Conservation (phyloP, 2,888 invertebrate genomes). For the Ormia ochracea region DNA sequence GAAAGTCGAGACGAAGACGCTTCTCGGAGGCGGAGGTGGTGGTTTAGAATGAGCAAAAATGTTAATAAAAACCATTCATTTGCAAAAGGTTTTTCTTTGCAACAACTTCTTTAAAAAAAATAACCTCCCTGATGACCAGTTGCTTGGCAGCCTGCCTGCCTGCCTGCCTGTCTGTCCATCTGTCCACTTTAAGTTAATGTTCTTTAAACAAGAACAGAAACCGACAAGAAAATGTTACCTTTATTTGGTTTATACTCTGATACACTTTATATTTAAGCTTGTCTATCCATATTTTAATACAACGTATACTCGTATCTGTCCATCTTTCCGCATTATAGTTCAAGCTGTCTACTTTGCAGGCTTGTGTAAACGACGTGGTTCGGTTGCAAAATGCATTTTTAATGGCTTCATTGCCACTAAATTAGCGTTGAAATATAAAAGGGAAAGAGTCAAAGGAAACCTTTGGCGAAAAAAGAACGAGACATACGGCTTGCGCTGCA, state of each 20-base stretch:
- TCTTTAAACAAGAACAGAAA: constrained; percentile 3
- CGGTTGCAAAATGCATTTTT: constrained; percentile 59
- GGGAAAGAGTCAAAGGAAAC: neutral
- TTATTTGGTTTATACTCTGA: neutral
- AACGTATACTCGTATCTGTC: neutral
- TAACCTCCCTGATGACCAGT: neutral
- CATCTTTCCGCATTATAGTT: constrained; percentile 12
- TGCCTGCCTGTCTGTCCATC: neutral
- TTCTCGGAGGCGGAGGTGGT: neutral
- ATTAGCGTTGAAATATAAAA: constrained; percentile 20
- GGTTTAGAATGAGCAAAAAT: neutral
- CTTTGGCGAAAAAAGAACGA: neutral
- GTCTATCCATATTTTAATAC: too few species aligned
- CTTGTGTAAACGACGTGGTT: constrained; percentile 30
- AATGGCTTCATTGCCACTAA: constrained; percentile 59
- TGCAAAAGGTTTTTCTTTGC: neutral
- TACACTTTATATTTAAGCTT: too few species aligned
- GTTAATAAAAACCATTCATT: neutral
- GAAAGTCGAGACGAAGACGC: neutral
- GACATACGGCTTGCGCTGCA: neutral
- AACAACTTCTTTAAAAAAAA: neutral
- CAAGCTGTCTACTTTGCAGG: constrained; percentile 30
- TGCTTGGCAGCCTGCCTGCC: neutral
- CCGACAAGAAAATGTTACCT: neutral
- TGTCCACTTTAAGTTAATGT: neutral